Evolutionary conservation across 2,888 invertebrate species (phyloP).

Genomic region (Diogma glabrata): DNA sequence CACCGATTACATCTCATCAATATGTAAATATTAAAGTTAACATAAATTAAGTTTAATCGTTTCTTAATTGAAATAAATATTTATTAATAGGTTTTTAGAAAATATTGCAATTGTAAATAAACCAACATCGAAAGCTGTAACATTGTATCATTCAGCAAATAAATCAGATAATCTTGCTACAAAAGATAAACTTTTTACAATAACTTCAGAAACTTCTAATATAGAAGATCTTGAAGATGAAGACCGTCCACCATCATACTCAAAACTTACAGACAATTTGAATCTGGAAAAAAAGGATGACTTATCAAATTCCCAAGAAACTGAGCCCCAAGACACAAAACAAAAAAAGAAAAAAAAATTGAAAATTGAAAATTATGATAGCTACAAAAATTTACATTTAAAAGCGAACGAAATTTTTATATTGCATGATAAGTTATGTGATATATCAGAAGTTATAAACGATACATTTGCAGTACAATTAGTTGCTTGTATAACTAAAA

Average conservation of each 20-base stretch:
- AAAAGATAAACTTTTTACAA: slow-evolving; percentile 3
- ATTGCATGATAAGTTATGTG: slow-evolving; percentile 32
- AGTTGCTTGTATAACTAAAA: slow-evolving; percentile 32
- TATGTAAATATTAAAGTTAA: background rate
- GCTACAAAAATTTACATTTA: slow-evolving; percentile 13
- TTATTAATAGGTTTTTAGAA: slow-evolving; percentile 4
- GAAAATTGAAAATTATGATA: background rate
- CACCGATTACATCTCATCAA: slow-evolving; percentile 25
- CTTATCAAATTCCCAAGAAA: background rate
- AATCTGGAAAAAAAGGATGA: background rate
- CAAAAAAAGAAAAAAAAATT: background rate
- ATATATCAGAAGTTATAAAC: slow-evolving; percentile 29
- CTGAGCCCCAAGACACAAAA: slow-evolving; percentile 3
- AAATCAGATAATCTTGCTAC: background rate
- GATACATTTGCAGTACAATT: slow-evolving; percentile 31
- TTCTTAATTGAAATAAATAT: background rate
- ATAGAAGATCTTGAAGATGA: background rate
- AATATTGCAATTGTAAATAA: slow-evolving; percentile 11
- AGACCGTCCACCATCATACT: slow-evolving; percentile 7
- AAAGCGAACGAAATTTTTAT: slow-evolving; percentile 31
- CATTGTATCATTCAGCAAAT: slow-evolving; percentile 11
- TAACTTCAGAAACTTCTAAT: background rate
- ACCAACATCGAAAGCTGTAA: slow-evolving; percentile 13
- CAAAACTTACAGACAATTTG: background rate
- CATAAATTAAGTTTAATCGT: background rate